phyloP scores from a whole-genome alignment of 2,797 vertebrate species.

The Tapera naevia region DNA sequence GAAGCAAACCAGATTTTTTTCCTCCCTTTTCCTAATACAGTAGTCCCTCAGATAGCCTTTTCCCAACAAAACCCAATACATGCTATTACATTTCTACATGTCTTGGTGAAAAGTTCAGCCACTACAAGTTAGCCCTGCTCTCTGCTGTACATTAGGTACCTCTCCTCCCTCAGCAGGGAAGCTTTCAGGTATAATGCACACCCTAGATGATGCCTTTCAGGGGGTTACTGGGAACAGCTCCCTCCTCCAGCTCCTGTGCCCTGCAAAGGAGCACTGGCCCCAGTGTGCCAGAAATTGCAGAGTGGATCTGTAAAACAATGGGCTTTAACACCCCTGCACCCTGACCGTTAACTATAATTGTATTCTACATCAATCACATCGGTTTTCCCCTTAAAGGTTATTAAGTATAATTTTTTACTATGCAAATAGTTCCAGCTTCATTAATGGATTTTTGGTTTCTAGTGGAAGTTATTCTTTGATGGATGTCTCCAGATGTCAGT shows the following conservation, averaged over 20 bases:
- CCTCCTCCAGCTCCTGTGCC: not conserved
- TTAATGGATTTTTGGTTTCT: constrained; percentile 65
- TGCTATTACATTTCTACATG: not conserved
- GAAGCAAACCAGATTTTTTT: not conserved
- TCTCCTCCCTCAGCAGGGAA: not conserved
- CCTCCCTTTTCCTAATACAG: not conserved
- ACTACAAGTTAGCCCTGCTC: not conserved
- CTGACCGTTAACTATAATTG: constrained; percentile 68
- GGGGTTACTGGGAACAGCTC: not conserved
- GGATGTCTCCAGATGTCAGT: constrained; percentile 61
- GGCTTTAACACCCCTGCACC: constrained; percentile 12
- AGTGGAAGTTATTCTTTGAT: constrained; percentile 62
- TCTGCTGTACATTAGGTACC: too few relatives aligned
- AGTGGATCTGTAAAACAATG: constrained; percentile 7
- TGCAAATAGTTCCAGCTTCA: constrained; percentile 70
- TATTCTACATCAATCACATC: constrained; percentile 60
- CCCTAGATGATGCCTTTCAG: not conserved
- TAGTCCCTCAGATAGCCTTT: not conserved
- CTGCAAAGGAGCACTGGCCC: not conserved
- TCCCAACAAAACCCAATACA: not conserved
- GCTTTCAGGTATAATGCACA: not conserved
- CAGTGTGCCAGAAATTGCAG: not conserved
- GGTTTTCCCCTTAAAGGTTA: constrained; percentile 66
- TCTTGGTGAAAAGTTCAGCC: not conserved
- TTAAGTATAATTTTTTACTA: constrained; percentile 67